Percentiles rank a stretch among this genome's conserved stretches.
Conservation (phyloP, 2,797 vertebrate species). For the Anguilla pacifica region DNA sequence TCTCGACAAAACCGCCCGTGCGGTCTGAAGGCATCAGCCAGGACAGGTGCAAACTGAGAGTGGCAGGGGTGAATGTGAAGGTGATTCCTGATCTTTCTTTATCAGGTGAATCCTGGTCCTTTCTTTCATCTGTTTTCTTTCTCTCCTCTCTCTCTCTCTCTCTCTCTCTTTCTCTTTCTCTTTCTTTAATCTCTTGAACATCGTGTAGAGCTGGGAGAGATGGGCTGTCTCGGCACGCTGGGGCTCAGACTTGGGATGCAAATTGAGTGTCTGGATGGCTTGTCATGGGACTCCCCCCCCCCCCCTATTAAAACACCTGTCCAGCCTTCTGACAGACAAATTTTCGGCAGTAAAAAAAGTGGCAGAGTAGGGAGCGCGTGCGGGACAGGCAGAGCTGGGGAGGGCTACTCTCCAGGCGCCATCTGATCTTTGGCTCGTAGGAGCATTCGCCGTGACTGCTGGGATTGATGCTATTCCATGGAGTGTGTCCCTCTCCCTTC, state of each 20-base stretch:
- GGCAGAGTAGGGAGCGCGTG: background rate
- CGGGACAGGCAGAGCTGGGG: background rate
- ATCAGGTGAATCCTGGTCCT: background rate
- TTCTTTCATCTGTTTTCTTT: background rate
- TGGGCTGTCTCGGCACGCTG: background rate
- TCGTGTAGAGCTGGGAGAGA: background rate
- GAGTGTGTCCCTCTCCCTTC: background rate
- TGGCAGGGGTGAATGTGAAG: background rate
- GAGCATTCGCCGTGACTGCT: background rate
- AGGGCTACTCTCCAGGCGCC: background rate
- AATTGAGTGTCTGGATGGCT: background rate
- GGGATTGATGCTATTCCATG: background rate
- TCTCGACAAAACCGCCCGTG: background rate
- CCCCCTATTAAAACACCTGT: background rate
- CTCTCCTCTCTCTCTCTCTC: background rate
- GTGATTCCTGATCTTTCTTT: background rate
- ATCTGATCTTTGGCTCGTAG: background rate
- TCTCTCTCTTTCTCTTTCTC: background rate
- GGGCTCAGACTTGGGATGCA: background rate
- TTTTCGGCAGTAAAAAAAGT: background rate
- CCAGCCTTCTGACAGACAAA: background rate
- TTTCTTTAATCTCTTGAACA: constrained; percentile 7
- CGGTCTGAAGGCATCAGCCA: constrained; percentile 5
- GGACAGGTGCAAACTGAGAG: background rate
- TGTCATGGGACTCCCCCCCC: background rate